phyloP scores from a whole-genome alignment of 2,797 vertebrate genomes.

The Chelidonichthys spinosus region DNA sequence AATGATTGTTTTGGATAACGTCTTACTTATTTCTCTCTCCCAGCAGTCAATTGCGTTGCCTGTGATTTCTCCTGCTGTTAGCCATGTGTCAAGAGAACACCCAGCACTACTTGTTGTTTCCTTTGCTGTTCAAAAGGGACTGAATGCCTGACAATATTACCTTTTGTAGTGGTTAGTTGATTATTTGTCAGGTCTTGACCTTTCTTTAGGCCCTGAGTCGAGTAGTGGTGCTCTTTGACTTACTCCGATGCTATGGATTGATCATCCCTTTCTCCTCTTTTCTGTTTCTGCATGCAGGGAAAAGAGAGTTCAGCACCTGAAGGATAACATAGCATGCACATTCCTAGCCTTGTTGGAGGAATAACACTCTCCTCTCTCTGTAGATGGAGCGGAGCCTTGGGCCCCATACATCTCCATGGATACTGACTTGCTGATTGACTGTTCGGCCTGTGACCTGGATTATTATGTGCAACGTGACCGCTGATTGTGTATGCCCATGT shows the following conservation, averaged over 20 bases:
- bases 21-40: background rate
- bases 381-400: too few species aligned
- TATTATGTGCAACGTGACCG: too few species aligned
- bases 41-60: background rate
- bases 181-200: too few species aligned
- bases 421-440: too few species aligned
- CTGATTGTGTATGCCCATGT: too few species aligned
- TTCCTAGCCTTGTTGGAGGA: too few species aligned
- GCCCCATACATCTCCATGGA: too few species aligned
- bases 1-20: slow-evolving; percentile 2
- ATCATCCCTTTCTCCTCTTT: background rate
- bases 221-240: background rate
- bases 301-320: background rate
- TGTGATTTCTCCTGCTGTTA: background rate
- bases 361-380: too few species aligned
- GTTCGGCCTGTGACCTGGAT: too few species aligned
- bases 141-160: background rate
- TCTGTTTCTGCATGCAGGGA: background rate
- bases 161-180: background rate
- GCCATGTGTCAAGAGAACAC: background rate
- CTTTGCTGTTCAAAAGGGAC: background rate
- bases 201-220: too few species aligned
- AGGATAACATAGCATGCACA: background rate
- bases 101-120: background rate
- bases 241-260: background rate